Evolutionary conservation across 2,797 vertebrate genomes (phyloP), one percentile per base, ranked within the genome.

Genomic region (Molossus alvarezi): DNA sequence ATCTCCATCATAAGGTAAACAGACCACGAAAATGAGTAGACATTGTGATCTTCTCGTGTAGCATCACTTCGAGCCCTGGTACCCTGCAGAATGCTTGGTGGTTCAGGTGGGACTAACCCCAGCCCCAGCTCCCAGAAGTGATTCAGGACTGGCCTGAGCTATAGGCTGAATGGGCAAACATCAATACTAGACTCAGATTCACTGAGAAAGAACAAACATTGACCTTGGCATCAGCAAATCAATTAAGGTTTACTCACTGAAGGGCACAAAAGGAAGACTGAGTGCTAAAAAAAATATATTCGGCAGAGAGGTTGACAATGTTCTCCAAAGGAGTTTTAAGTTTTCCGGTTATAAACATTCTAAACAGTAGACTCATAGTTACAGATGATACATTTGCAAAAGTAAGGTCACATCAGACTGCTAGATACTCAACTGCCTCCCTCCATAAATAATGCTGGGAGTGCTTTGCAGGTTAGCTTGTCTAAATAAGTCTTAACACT

Each of bases 191-290:
- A 92, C 72, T 79, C 79, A 64, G 72, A 79, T 21, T 57, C 86
- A 85, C 48, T 71, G 33, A 72, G 57, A 45, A 60, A 88, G 60
- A 48, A 77, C n/a, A 92, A 86, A 90, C 9, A 71, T 12, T 65
- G 23, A 71, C 53, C 72, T 82, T 80, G 55, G 53, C 12, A 75
- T 90, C 37, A 12, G 55, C 41, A 89, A 83, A 83, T 75, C 25
- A 86, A 89, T 82, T 14, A 85, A 72, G n/a, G 33, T 55, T 97
- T 37, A 33, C 62, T 72, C 62, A 82, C 8, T 57, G 45, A 79
- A 75, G 71, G 12, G 23, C 21, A 87, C 27, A 81, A 3, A 88
- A 81, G 67, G 45, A 95, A 85, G 48, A 55, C 12, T 5, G 14
- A 11, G 33, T 45, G 41, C 25, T 45, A 79, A 80, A 77, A 83